Evolutionary conservation across 2,888 invertebrate genomes (phyloP).

Genomic region (Ctena decussata): DNA sequence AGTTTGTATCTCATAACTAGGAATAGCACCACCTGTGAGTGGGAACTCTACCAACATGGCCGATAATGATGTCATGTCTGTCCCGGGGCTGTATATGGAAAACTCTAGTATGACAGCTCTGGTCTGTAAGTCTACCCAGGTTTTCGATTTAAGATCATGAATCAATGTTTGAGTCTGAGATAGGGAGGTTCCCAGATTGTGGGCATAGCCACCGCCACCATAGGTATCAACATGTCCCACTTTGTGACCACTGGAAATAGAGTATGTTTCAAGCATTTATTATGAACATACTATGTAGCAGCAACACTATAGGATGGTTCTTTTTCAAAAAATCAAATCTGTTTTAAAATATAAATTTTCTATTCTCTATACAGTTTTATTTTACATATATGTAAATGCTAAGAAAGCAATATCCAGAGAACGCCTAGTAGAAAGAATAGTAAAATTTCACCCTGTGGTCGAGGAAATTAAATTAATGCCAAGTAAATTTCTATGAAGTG

Average conservation of each 20-base stretch:
- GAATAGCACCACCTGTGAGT: conserved; percentile 80
- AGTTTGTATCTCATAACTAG: conserved; percentile 76
- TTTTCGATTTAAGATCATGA: conserved; percentile 67
- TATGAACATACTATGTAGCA: too few relatives aligned
- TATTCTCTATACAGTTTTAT: too few relatives aligned
- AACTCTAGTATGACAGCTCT: conserved; percentile 91
- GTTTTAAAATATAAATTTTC: too few relatives aligned
- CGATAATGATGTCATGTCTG: conserved; percentile 90
- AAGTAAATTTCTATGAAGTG: too few relatives aligned
- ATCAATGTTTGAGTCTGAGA: conserved; percentile 72
- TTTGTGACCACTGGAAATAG: conserved; percentile 52
- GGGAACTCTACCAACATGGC: conserved; percentile 80
- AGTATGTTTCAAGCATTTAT: too few relatives aligned
- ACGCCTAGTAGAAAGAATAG: too few relatives aligned
- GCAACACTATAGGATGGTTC: too few relatives aligned
- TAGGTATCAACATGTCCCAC: conserved; percentile 73
- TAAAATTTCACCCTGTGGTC: too few relatives aligned
- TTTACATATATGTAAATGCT: too few relatives aligned
- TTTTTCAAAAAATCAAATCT: too few relatives aligned
- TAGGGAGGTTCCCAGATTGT: conserved; percentile 71
- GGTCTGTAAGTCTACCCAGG: conserved; percentile 87
- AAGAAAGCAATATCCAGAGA: too few relatives aligned
- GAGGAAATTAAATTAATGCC: too few relatives aligned
- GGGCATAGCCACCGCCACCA: conserved; percentile 80
- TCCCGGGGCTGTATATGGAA: conserved; percentile 90